Conservation (phyloP, 2,888 invertebrate species). For the Xanthorhoe spadicearia region DNA sequence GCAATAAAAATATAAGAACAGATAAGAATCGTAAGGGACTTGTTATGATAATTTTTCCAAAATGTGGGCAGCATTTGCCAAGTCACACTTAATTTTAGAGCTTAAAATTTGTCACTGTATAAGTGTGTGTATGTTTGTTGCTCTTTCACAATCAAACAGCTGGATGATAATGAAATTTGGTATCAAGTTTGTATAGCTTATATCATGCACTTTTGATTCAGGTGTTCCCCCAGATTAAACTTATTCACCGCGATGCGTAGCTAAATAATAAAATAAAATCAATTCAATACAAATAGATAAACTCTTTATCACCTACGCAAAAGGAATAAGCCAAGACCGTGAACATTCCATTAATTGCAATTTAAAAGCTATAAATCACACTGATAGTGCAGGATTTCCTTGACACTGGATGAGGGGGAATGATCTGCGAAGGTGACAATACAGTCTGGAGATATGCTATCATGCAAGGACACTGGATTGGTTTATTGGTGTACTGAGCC, state of each 20-base stretch:
- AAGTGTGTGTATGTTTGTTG: too few relatives aligned
- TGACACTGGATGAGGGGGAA: constrained; percentile 25
- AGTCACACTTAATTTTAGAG: too few relatives aligned
- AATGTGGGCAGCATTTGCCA: too few relatives aligned
- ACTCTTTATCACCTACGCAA: not conserved
- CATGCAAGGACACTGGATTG: not conserved
- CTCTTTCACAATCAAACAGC: too few relatives aligned
- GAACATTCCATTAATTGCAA: constrained; percentile 9
- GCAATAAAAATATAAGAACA: not conserved
- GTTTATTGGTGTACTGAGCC: not conserved
- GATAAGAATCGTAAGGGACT: not conserved
- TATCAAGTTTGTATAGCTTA: too few relatives aligned
- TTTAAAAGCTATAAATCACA: constrained; percentile 15
- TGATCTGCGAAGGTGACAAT: constrained; percentile 14
- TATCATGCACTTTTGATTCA: too few relatives aligned
- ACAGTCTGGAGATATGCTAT: not conserved
- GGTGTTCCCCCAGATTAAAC: too few relatives aligned
- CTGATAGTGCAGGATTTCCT: constrained; percentile 11
- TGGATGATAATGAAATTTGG: too few relatives aligned
- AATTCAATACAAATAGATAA: not conserved
- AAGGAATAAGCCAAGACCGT: not conserved
- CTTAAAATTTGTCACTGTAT: too few relatives aligned
- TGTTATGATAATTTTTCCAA: not conserved
- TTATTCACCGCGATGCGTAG: too few relatives aligned
- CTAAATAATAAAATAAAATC: too few relatives aligned